These are phyloP conservation scores for Orthonychiurus folsomi DNA, from an alignment of 2,888 invertebrate species.

Conservation along the genomic window DNA sequence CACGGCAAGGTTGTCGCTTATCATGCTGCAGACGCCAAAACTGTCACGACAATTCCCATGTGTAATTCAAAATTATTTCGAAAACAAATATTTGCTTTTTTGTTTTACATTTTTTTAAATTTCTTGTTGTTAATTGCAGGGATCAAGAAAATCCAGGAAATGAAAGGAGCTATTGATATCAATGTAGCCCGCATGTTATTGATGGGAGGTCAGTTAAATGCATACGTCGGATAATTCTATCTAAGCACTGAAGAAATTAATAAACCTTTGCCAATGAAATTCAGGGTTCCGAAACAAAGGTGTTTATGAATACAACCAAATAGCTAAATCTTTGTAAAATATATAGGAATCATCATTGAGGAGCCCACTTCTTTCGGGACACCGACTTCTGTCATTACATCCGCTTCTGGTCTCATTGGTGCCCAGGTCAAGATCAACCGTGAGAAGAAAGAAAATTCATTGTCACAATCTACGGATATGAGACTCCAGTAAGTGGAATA, in stretches of 20 bases:
- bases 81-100: too few relatives aligned
- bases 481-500: constrained; percentile 25
- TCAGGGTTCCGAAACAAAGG: too few relatives aligned
- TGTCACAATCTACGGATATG: constrained; percentile 32
- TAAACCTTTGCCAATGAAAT: too few relatives aligned
- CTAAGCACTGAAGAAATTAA: too few relatives aligned
- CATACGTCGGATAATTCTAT: too few relatives aligned
- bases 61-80: too few relatives aligned
- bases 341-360: constrained; percentile 33
- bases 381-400: constrained; percentile 33
- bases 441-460: constrained; percentile 30
- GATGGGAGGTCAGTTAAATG: too few relatives aligned
- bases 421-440: constrained; percentile 33
- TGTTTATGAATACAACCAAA: constrained; percentile 36
- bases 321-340: too few relatives aligned
- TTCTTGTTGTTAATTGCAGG: not conserved
- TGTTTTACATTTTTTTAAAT: not conserved
- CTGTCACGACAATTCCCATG: constrained; percentile 29
- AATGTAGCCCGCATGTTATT: constrained; percentile 34
- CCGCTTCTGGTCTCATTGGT: constrained; percentile 27
- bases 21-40: constrained; percentile 35
- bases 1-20: constrained; percentile 37
- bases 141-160: constrained; percentile 33
- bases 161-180: constrained; percentile 34
- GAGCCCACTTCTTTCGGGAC: constrained; percentile 36